phyloP scores from a whole-genome alignment of 2,888 invertebrate species.

The Macaria liturata region DNA sequence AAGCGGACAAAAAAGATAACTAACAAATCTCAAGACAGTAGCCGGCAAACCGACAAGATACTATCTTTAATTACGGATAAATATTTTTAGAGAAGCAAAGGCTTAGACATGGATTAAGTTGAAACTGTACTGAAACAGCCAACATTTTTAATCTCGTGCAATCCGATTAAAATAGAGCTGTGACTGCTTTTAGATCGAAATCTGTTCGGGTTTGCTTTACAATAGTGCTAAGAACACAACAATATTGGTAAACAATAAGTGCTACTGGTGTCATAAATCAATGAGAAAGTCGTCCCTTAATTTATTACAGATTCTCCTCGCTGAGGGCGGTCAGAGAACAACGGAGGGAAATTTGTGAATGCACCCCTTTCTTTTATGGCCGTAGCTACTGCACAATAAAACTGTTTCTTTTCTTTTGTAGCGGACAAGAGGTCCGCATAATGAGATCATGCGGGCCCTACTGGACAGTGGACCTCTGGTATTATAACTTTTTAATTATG shows the following conservation, averaged over 20 bases:
- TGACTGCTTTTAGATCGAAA: slow-evolving; percentile 17
- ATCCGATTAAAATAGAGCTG: slow-evolving; percentile 27
- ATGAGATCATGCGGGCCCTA: slow-evolving; percentile 40
- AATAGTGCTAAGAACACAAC: slow-evolving; percentile 33
- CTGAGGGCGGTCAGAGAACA: slow-evolving; percentile 58
- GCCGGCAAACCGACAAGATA: slow-evolving; percentile 12
- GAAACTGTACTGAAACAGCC: slow-evolving; percentile 9
- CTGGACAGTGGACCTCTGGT: not conserved
- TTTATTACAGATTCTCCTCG: slow-evolving; percentile 54
- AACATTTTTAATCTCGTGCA: slow-evolving; percentile 18
- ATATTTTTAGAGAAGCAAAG: slow-evolving; percentile 12
- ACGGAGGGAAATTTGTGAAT: slow-evolving; percentile 46
- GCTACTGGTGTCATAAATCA: slow-evolving; percentile 62
- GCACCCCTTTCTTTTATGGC: slow-evolving; percentile 62
- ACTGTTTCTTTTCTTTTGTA: slow-evolving; percentile 51
- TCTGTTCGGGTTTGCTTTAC: slow-evolving; percentile 26
- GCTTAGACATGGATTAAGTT: slow-evolving; percentile 2
- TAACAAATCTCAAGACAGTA: slow-evolving; percentile 18
- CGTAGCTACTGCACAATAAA: slow-evolving; percentile 70
- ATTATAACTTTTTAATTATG: no score
- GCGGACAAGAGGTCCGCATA: slow-evolving; percentile 32
- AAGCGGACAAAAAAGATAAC: slow-evolving; percentile 9
- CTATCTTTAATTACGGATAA: slow-evolving; percentile 5
- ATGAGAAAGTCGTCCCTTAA: slow-evolving; percentile 47
- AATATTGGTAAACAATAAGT: slow-evolving; percentile 37